Evolutionary conservation across 1,140 invertebrate genomes (phyloP).

Genomic region (Camponotus floridanus): DNA sequence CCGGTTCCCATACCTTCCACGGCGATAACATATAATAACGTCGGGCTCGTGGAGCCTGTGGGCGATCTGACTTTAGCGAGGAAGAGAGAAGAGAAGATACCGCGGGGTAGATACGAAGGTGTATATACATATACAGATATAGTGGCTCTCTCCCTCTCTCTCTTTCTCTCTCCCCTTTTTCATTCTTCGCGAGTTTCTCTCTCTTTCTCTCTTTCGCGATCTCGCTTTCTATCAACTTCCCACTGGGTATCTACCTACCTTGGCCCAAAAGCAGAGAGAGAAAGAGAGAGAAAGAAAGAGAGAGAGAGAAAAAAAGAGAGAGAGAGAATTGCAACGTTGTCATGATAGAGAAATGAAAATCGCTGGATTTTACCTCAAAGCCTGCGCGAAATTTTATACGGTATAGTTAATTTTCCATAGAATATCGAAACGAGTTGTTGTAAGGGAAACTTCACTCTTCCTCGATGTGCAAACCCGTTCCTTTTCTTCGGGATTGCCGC

Average conservation of each 20-base stretch:
- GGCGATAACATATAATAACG: constrained; percentile 83
- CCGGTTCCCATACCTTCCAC: constrained; percentile 84
- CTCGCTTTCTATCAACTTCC: constrained; percentile 47
- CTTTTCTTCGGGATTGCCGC: constrained; percentile 42
- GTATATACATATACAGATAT: constrained; percentile 55
- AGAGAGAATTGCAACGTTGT: constrained; percentile 37
- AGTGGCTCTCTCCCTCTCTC: not conserved
- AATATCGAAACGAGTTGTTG: constrained; percentile 50
- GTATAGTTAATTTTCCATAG: constrained; percentile 51
- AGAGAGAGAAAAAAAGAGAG: too few species aligned
- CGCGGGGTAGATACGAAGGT: constrained; percentile 71
- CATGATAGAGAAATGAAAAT: constrained; percentile 49
- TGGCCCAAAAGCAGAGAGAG: constrained; percentile 20
- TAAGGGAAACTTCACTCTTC: constrained; percentile 43
- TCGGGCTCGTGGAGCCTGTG: constrained; percentile 77
- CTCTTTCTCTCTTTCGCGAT: not conserved
- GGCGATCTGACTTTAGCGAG: constrained; percentile 78
- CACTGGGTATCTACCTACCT: not conserved
- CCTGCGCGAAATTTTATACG: constrained; percentile 55
- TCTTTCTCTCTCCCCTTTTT: too few species aligned
- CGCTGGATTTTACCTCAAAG: constrained; percentile 47
- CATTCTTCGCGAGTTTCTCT: too few species aligned
- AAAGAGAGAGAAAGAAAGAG: too few species aligned
- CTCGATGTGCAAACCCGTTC: constrained; percentile 27
- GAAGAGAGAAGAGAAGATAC: constrained; percentile 72